Evolutionary conservation across 2,888 invertebrate genomes (phyloP).

Genomic region (Proisotoma minuta): DNA sequence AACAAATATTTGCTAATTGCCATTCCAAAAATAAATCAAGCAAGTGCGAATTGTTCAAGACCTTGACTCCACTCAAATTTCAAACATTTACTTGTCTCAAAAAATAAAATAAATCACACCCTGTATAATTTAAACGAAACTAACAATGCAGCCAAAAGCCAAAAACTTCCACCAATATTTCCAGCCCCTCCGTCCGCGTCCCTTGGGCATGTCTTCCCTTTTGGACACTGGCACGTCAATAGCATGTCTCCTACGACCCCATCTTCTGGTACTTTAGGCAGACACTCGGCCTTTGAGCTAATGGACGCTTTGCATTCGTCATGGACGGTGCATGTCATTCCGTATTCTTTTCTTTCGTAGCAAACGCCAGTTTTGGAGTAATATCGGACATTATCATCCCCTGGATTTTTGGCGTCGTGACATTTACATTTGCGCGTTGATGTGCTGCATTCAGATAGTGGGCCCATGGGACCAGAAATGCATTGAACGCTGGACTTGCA

Average conservation of each 20-base stretch:
- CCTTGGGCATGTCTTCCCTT: constrained; percentile 24
- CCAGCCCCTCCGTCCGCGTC: not conserved
- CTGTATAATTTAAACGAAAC: too few relatives aligned
- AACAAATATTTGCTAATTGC: too few relatives aligned
- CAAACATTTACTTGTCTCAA: not conserved
- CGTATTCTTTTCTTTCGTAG: constrained; percentile 22
- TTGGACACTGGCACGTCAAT: constrained; percentile 31
- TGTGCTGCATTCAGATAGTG: constrained; percentile 9
- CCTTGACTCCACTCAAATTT: too few relatives aligned
- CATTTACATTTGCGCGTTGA: constrained; percentile 19
- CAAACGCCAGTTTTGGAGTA: constrained; percentile 17
- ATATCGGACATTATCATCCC: constrained; percentile 7
- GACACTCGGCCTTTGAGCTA: constrained; percentile 23
- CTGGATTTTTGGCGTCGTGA: constrained; percentile 2
- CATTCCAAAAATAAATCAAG: too few relatives aligned
- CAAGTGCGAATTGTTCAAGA: too few relatives aligned
- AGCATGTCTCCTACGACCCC: not conserved
- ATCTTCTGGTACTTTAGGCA: not conserved
- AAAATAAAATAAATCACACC: too few relatives aligned
- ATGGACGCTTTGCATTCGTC: constrained; percentile 28
- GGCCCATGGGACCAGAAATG: constrained; percentile 7
- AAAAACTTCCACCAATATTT: too few relatives aligned
- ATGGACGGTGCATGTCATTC: constrained; percentile 19
- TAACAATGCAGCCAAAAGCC: too few relatives aligned
- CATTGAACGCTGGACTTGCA: constrained; percentile 26